phyloP scores from a whole-genome alignment of 2,797 vertebrate genomes.

The Limnodromus scolopaceus region DNA sequence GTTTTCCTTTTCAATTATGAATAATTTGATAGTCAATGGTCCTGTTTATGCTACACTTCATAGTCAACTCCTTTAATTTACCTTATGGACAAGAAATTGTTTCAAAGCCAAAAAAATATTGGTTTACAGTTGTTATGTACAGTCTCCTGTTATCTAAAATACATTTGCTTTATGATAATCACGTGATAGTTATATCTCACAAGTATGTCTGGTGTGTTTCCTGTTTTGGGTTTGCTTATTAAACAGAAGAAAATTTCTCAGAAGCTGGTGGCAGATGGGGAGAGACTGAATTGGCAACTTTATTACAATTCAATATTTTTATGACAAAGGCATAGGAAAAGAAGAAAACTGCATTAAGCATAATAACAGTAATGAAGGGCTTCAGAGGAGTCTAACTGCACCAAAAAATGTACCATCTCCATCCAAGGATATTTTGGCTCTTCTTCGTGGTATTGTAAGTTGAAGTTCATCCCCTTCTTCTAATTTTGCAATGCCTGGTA shows the following conservation, averaged over 20 bases:
- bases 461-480: constrained; percentile 92
- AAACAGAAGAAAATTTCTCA: constrained; percentile 47
- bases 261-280: background rate
- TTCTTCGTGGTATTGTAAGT: constrained; percentile 88
- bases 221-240: constrained; percentile 64
- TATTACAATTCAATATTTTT: constrained; percentile 7
- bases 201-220: constrained; percentile 63
- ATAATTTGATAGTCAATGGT: background rate
- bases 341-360: background rate
- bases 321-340: background rate
- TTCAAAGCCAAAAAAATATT: background rate
- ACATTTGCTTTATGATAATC: constrained; percentile 55
- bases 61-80: background rate
- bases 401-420: constrained; percentile 94
- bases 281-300: background rate
- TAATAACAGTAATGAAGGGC: background rate
- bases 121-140: background rate
- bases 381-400: constrained; percentile 89
- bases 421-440: constrained; percentile 88
- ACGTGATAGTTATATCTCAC: constrained; percentile 26
- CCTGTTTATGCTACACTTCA: background rate
- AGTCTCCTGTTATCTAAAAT: background rate
- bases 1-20: background rate
- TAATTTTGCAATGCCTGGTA: constrained; percentile 91
- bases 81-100: background rate